Evolutionary conservation across 2,113 vertebrate species (phyloP), one percentile per base, ranked within the genome.

Genomic region (Alligator sinensis): DNA sequence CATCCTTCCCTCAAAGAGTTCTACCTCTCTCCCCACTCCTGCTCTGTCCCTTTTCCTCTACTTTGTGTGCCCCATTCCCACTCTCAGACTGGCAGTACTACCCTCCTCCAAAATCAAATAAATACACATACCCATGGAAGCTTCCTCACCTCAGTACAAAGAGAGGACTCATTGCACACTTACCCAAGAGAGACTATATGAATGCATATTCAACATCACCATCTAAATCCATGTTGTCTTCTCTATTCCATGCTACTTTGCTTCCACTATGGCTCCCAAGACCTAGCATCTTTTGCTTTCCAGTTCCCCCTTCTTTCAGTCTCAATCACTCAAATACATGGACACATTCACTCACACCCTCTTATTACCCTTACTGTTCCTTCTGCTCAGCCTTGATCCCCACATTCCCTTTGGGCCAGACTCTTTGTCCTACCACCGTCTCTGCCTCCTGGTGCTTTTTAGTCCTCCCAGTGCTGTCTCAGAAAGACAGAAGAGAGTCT

Each of bases 101-200:
- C 80, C 70, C 75, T 78, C 80, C 77, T 88, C 24, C 81, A 96
- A 91, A 96, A 86, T 24, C 28, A 59, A 80, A 66, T 59, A 91
- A 88, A 77, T 21, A 24, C 5, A 57, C 27, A 84, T 55, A 30
- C 14, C 55, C 25, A 89, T 75, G 10, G 64, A 72, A 59, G 55
- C 86, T 93, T 64, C 93, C 87, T 64, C 1, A 1, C 78, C 88
- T 47, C 47, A 47, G 47, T 47, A 47, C 84, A 86, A 72, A 84
- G 78, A 93, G 72, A 93, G 75, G 34, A 34, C 16, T 95, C 54
- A 75, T 82, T 47, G 91, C 12, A 86, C 22, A 62, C 66, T 60
- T 21, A 22, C 70, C 80, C 81, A 90, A 90, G 95, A 91, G 34
- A 3, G n/a, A 86, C 81, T 77, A 93, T 84, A n/a, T 93, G 76